Evolutionary conservation across 2,797 vertebrate genomes (phyloP), one percentile per base, ranked within the genome.

Genomic region (Micromesistius poutassou): DNA sequence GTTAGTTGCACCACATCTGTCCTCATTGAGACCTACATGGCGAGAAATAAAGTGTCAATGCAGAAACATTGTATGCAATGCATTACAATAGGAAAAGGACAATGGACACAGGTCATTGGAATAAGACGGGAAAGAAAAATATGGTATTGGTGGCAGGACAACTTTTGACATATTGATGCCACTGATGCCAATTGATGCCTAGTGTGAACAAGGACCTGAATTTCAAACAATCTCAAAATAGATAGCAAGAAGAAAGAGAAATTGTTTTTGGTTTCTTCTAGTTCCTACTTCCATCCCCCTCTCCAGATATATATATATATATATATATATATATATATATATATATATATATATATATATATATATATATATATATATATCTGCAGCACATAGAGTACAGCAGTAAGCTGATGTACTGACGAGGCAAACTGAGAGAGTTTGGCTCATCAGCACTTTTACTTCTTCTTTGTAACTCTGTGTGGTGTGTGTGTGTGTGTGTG

Each of bases 371-470:
- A 38, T 12, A 73, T 84, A 82, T 75, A 85, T 82, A 79, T 83
- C 68, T 40, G 42, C 79, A 81, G 76, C 66, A 82, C 72, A 79
- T 25, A 62, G 5, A n/a, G 55, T 50, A 22, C 46, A 62, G n/a
- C 22, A 74, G 66, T 81, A 36, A 73, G 40, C 81, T 77, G 74
- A 80, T 79, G 73, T 68, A 82, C 78, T 89, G 83, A 87, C 30
- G 28, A 82, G 79, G 80, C 79, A 83, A 87, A 83, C 77, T 85
- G 72, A 76, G 73, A 30, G 72, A 30, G 72, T 87, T 83, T 72
- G 35, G 71, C 1, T n/a, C 72, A 85, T 91, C 90, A 90, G 87
- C 90, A 86, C 78, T 90, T 90, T 90, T 55, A 5, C 30, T 25
- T 81, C 77, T 78, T 73, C 82, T 68, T 76, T 70, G 1, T 55